Evolutionary conservation across 2,797 vertebrate genomes (phyloP).

Genomic region (Oryzias dopingdopingensis): DNA sequence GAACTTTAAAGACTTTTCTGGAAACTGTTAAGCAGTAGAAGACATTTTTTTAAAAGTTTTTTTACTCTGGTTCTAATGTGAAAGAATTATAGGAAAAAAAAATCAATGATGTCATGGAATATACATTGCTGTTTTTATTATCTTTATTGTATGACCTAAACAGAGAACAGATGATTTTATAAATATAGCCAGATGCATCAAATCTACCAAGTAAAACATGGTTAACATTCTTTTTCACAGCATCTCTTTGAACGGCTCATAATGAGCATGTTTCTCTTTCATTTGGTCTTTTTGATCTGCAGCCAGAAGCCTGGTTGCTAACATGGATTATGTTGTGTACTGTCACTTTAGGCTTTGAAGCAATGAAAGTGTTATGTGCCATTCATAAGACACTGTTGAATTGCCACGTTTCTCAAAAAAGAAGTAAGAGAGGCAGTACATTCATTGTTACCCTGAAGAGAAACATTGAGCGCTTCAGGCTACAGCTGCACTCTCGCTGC

Average conservation of each 20-base stretch:
- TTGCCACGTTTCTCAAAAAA: slow-evolving; percentile 29
- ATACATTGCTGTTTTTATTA: too few species aligned
- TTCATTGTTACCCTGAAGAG: slow-evolving; percentile 36
- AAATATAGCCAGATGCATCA: not conserved
- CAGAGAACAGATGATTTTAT: too few species aligned
- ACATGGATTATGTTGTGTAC: not conserved
- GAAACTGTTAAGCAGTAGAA: too few species aligned
- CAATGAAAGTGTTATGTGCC: slow-evolving; percentile 17
- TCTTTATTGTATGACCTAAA: too few species aligned
- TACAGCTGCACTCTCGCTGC: slow-evolving; percentile 50
- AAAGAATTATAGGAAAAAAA: too few species aligned
- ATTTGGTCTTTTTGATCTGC: not conserved
- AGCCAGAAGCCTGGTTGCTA: not conserved
- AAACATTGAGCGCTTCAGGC: slow-evolving; percentile 39
- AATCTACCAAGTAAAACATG: not conserved
- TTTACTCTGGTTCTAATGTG: too few species aligned
- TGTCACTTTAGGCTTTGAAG: not conserved
- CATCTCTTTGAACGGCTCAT: not conserved
- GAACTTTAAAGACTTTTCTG: too few species aligned
- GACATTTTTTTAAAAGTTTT: too few species aligned
- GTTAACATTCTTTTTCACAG: not conserved
- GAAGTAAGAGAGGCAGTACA: slow-evolving; percentile 38
- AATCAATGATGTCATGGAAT: too few species aligned
- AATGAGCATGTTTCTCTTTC: not conserved
- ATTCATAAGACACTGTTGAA: slow-evolving; percentile 18